Percentiles rank a stretch among this genome's conserved stretches.
Evolutionary conservation across 2,888 invertebrate genomes (phyloP).

Genomic region (Oscheius onirici): DNA sequence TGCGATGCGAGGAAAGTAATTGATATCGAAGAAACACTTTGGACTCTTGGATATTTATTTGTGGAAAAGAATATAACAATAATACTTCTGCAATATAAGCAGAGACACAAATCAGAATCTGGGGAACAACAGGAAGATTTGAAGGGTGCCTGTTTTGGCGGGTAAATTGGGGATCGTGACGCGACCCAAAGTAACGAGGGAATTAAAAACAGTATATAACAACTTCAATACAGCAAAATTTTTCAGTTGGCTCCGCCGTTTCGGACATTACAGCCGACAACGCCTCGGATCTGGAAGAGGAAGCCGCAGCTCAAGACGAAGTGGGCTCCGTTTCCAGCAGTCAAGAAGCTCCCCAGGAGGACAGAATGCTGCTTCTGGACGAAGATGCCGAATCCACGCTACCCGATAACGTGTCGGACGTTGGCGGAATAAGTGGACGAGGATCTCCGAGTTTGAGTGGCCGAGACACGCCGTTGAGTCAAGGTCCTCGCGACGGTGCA

Average conservation of each 20-base stretch:
- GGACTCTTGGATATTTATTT: too few relatives aligned
- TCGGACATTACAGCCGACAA: constrained; percentile 52
- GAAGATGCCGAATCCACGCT: constrained; percentile 61
- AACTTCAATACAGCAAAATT: too few relatives aligned
- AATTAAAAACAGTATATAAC: too few relatives aligned
- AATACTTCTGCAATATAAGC: too few relatives aligned
- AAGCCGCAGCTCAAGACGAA: constrained; percentile 50
- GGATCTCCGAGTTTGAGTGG: constrained; percentile 74
- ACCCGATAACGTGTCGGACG: constrained; percentile 89
- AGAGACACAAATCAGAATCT: too few relatives aligned
- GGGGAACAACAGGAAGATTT: too few relatives aligned
- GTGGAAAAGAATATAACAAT: too few relatives aligned
- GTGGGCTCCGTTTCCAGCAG: constrained; percentile 40
- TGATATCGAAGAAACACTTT: too few relatives aligned
- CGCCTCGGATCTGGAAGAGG: constrained; percentile 59
- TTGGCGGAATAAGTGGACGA: constrained; percentile 78
- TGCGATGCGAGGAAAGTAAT: too few relatives aligned
- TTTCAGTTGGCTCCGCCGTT: constrained; percentile 37
- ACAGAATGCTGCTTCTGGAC: constrained; percentile 39
- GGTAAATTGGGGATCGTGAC: too few relatives aligned
- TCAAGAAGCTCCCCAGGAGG: constrained; percentile 39
- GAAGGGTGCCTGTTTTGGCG: too few relatives aligned
- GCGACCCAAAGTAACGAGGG: too few relatives aligned
- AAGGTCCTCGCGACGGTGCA: constrained; percentile 19
- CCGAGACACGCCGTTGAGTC: constrained; percentile 86